Base-by-base conservation (phyloP, 2,113 vertebrate genomes). In the Tragulus kanchil region DNA sequence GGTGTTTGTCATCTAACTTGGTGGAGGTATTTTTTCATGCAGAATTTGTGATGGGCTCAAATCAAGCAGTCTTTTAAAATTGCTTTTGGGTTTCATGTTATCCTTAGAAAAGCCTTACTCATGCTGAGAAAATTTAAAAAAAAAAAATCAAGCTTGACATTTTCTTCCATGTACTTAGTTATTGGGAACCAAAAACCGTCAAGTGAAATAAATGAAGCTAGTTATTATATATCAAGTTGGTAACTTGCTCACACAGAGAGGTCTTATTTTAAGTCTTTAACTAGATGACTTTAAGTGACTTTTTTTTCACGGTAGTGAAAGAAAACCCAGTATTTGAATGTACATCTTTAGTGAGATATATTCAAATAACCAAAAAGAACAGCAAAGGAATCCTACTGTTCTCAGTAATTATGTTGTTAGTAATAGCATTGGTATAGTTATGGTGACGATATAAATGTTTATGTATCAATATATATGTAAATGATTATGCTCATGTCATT, bases 181-280 rank as follows among this genome's bases (percentile, higher is more conserved):
- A 50, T 58, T 52, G 62, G 58, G 73, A 86, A 13, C 45, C 13
- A 17, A 48, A 67, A 59, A 45, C n/a, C n/a, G n/a, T n/a, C n/a
- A n/a, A n/a, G n/a, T 67, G 42, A 89, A 87, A 73, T 42, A 71
- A 89, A 52, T 50, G 64, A 94, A 23, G 58, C 79, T 79, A 28
- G 61, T 90, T 94, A 56, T 36, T 93, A 61, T 36, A 11, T 82
- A 89, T 71, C 50, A 82, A 87, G 21, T 50, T 45, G 64, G 54
- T 58, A 25, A 31, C 90, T 91, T 75, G 21, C 82, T 62, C 54
- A 59, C 65, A 61, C 26, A 69, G 84, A 81, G 31, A 88, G 17
- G 78, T 50, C 73, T 96, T 94, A 87, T 87, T 96, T 97, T 92
- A 94, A 90, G n/a, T 85, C 93, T 85, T 67, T 54, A 85, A 67